Conservation (phyloP, 1,140 invertebrate species). For the Adelges cooleyi region DNA sequence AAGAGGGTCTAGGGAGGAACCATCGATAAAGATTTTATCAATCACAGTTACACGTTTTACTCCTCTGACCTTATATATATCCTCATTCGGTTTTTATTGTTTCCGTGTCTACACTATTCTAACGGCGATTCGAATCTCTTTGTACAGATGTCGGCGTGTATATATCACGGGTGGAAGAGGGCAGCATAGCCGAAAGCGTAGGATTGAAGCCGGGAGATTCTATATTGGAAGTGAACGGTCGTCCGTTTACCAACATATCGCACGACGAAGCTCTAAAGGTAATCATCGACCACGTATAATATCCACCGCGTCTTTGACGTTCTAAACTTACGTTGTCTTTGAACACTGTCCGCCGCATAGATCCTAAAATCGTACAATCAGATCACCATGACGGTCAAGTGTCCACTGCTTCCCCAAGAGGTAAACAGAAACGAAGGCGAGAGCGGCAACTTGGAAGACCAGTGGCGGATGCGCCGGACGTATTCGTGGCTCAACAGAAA, state of each 20-base stretch:
- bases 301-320: too few species aligned
- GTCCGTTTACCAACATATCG: conserved; percentile 71
- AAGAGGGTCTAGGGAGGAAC: too few species aligned
- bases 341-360: conserved; percentile 41
- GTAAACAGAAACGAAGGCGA: conserved; percentile 35
- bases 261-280: conserved; percentile 81
- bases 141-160: conserved; percentile 57
- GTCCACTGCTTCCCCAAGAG: conserved; percentile 42
- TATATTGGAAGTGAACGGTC: conserved; percentile 78
- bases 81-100: too few species aligned
- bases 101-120: too few species aligned
- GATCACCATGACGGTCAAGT: conserved; percentile 74
- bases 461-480: conserved; percentile 56
- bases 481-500: conserved; percentile 87
- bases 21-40: too few species aligned
- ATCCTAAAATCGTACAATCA: conserved; percentile 77
- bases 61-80: too few species aligned
- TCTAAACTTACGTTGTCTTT: too few species aligned
- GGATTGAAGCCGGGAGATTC: conserved; percentile 76
- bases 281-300: conserved; percentile 36
- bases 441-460: conserved; percentile 36
- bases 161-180: conserved; percentile 75
- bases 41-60: too few species aligned
- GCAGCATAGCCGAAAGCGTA: conserved; percentile 69
- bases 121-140: too few species aligned